Percentiles rank a stretch among this genome's conserved stretches.
These are phyloP conservation scores for Mesorhabditis belari DNA, from an alignment of 2,888 invertebrate species.

Conservation along the genomic window DNA sequence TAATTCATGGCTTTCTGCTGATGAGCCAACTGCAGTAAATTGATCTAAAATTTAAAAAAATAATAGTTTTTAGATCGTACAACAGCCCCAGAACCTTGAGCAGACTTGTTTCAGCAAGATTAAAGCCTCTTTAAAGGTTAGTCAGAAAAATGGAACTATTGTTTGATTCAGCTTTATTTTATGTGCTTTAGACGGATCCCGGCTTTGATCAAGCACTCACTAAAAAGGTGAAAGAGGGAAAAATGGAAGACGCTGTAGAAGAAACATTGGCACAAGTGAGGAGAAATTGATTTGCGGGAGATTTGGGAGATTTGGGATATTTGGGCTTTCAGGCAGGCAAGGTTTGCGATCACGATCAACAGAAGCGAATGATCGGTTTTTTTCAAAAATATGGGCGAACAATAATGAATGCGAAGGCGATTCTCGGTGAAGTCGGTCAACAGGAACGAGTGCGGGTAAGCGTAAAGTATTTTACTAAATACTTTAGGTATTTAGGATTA, in stretches of 20 bases:
- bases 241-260: neutral
- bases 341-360: neutral
- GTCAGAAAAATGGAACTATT: neutral
- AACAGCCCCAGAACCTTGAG: neutral
- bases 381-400: neutral
- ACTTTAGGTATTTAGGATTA: too few species aligned
- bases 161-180: too few species aligned
- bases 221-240: neutral
- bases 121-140: neutral
- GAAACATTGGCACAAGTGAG: neutral
- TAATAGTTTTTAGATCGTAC: too few species aligned
- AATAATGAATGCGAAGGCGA: neutral
- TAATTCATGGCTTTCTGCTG: neutral
- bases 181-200: neutral
- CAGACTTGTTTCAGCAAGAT: neutral
- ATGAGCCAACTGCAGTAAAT: neutral
- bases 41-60: neutral
- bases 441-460: neutral
- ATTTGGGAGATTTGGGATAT: neutral
- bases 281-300: too few species aligned
- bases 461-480: too few species aligned
- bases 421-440: neutral
- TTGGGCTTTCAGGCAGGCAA: neutral
- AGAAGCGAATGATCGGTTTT: neutral
- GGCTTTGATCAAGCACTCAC: neutral